Evolutionary conservation across 2,113 vertebrate genomes (phyloP).

Genomic region (Gobio gobio): DNA sequence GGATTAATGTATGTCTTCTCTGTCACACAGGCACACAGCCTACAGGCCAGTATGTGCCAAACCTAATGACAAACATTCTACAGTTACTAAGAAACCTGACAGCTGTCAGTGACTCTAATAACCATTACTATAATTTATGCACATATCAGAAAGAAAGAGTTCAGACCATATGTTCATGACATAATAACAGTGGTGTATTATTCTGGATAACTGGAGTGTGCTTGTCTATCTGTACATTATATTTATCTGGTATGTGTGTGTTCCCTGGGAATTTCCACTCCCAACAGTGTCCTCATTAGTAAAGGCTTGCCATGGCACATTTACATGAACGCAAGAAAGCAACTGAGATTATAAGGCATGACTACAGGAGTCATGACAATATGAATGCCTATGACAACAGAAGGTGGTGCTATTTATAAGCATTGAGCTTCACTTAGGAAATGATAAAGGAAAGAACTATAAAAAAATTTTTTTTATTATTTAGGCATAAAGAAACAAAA

Average conservation of each 20-base stretch:
- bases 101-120: slow-evolving; percentile 34
- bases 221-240: neutral
- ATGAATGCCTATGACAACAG: neutral
- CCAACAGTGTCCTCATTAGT: slow-evolving; percentile 41
- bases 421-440: neutral
- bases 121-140: neutral
- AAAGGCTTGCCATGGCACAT: slow-evolving; percentile 33
- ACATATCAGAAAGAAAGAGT: neutral
- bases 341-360: slow-evolving; percentile 19
- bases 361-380: slow-evolving; percentile 34
- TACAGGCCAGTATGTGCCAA: neutral
- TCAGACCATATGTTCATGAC: neutral
- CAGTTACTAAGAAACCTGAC: slow-evolving; percentile 40
- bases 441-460: neutral
- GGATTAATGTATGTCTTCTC: neutral
- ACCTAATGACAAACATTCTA: slow-evolving; percentile 35
- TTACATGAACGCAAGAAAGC: slow-evolving; percentile 19
- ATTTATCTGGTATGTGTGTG: neutral
- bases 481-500: neutral
- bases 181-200: neutral
- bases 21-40: slow-evolving; percentile 1
- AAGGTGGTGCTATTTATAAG: neutral
- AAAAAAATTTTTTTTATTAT: neutral
- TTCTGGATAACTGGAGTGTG: neutral
- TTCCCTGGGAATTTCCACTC: slow-evolving; percentile 5